These are phyloP conservation scores for Eospalax fontanierii DNA, from an alignment of 2,797 vertebrate genomes.

Conservation along the genomic window DNA sequence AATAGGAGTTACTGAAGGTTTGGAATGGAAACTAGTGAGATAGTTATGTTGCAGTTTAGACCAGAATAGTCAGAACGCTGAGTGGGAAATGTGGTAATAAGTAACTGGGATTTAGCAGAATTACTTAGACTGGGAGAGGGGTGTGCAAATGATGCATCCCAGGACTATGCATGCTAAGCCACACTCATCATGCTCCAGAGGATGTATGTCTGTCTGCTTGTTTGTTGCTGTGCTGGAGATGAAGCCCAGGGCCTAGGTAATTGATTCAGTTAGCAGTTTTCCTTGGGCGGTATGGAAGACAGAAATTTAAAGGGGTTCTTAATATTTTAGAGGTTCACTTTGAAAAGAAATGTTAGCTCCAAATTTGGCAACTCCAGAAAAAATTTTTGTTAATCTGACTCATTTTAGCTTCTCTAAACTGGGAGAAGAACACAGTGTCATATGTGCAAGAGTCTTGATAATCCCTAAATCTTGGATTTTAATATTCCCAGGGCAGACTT, in stretches of 20 bases:
- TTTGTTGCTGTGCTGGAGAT: background rate
- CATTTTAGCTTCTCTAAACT: constrained; percentile 77
- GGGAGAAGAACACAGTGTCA: constrained; percentile 55
- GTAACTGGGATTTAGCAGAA: constrained; percentile 55
- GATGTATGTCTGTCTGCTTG: background rate
- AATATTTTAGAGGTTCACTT: constrained; percentile 38
- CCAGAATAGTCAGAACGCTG: constrained; percentile 38
- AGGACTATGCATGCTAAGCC: background rate
- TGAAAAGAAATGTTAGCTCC: constrained; percentile 69
- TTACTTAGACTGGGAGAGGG: background rate
- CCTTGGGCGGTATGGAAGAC: constrained; percentile 1
- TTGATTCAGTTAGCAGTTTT: constrained; percentile 65
- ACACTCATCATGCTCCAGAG: background rate
- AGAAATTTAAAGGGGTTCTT: constrained; percentile 65
- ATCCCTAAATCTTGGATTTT: constrained; percentile 24
- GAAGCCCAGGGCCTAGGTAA: background rate
- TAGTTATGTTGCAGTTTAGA: constrained; percentile 5
- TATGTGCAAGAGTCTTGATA: constrained; percentile 61
- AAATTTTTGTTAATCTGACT: constrained; percentile 74
- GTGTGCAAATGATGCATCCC: background rate
- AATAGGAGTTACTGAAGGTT: constrained; percentile 18
- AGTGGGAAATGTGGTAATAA: background rate
- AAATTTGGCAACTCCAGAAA: constrained; percentile 71
- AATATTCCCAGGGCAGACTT: constrained; percentile 40
- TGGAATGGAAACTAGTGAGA: constrained; percentile 12